Percentiles rank a stretch among this genome's conserved stretches.
These are phyloP conservation scores for Ivindomyrus marchei DNA, from an alignment of 2,113 vertebrate genomes.

Conservation along the genomic window DNA sequence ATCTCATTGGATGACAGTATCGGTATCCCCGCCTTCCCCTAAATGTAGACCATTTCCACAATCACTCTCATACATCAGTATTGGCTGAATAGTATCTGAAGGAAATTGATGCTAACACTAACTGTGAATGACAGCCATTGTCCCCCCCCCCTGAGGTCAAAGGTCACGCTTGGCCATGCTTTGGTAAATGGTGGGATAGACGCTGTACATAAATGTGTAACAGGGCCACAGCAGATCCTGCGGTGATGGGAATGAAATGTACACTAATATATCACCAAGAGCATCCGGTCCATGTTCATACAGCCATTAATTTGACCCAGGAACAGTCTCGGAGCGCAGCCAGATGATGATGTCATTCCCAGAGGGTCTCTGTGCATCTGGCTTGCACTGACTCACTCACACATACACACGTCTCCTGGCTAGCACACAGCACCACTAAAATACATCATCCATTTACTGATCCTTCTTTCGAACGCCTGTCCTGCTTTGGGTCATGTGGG, in stretches of 20 bases:
- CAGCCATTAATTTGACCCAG: background rate
- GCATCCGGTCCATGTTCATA: background rate
- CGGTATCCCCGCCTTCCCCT: background rate
- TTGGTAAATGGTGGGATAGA: background rate
- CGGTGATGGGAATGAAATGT: no score
- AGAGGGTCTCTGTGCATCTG: constrained; percentile 13
- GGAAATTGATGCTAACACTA: background rate
- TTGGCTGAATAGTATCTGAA: background rate
- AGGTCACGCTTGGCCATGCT: background rate
- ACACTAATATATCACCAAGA: background rate
- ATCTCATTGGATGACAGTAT: background rate
- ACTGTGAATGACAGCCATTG: background rate
- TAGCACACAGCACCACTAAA: background rate
- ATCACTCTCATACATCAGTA: background rate
- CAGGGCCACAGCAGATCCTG: background rate
- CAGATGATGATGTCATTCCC: constrained; percentile 28
- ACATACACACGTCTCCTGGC: background rate
- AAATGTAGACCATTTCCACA: background rate
- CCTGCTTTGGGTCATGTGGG: background rate
- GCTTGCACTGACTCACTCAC: background rate
- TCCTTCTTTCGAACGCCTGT: background rate
- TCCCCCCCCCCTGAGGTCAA: background rate
- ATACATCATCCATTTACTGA: background rate
- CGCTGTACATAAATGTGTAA: background rate
- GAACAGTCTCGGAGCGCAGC: constrained; percentile 14